Percentiles rank a stretch among this genome's conserved stretches.
Evolutionary conservation across 2,888 invertebrate genomes (phyloP).

Genomic region (Tetrapedia diversipes): DNA sequence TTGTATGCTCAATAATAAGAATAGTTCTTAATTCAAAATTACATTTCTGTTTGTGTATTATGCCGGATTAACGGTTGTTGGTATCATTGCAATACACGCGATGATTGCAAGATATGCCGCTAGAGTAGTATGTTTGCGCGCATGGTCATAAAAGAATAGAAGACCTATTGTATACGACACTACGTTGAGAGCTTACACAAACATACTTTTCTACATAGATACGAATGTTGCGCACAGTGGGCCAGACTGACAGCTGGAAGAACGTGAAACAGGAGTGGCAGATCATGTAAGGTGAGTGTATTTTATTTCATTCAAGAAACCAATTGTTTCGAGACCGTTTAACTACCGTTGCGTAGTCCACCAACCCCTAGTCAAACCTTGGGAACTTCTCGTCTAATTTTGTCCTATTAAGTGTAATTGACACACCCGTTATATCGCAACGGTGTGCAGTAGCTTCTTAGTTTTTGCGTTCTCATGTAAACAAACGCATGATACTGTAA

Average conservation of each 20-base stretch:
- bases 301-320: constrained; percentile 1
- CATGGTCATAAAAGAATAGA: constrained; percentile 35
- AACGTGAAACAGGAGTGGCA: constrained; percentile 71
- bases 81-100: constrained; percentile 10
- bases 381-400: constrained; percentile 34
- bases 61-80: background rate
- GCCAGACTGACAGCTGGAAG: constrained; percentile 66
- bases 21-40: background rate
- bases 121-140: constrained; percentile 31
- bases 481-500: constrained; percentile 9
- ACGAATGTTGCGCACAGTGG: constrained; percentile 63
- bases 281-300: constrained; percentile 73
- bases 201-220: constrained; percentile 42
- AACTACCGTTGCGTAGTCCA: background rate
- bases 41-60: background rate
- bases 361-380: background rate
- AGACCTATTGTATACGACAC: constrained; percentile 29
- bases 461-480: constrained; percentile 21
- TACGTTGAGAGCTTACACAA: constrained; percentile 42
- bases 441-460: constrained; percentile 11
- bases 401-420: constrained; percentile 47
- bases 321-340: background rate
- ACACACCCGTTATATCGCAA: constrained; percentile 50
- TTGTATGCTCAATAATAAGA: background rate
- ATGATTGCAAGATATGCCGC: constrained; percentile 11